Base-by-base conservation (phyloP, 2,888 invertebrate species). In the Pollenia amentaria region DNA sequence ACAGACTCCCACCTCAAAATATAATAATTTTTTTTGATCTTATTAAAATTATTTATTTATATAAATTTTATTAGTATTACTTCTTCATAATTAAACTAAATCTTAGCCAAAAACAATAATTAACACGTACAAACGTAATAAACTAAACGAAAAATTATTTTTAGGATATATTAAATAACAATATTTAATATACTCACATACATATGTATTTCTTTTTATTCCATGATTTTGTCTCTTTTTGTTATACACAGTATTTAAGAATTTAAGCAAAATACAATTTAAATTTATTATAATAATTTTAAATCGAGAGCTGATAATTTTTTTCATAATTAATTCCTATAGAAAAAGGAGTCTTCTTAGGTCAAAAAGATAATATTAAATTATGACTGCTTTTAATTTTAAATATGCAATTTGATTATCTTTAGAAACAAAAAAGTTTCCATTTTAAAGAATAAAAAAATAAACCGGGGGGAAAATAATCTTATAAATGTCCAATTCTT, bases 51-150 rank as follows among this genome's bases (percentile, higher is more conserved):
- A 57, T 44, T 60, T 48, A 18, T 21, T 55, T 40, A 18, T 55
- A 42, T 12, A 12, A 16, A 2, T 69, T 16, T n/a, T n/a, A 38
- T 67, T 16, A 46, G 46, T 65, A 38, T 72, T 78, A 64, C 77
- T 77, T 77, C 3, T 72, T 75, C 14, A 69, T 72, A 76, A 76
- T 79, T 83, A 75, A 80, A 79, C 72, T 87, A 87, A 78, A 80
- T 46, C 70, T 86, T 83, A 79, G 78, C 62, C 51, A 67, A 79
- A 82, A 75, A 83, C 44, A 83, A 83, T 79, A 76, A 73, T 78
- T 62, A 79, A 87, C 79, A 80, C 64, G 73, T 67, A 83, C 44
- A 60, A 57, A 67, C 51, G 42, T 51, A 53, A 21, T 60, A 16
- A 51, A 80, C 44, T 76, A 60, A 80, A 77, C 42, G 38, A 62